A percentile compares a stretch with the other conserved stretches of the same genome.
Conservation (phyloP, 2,888 invertebrate genomes). For the Sipha maydis region DNA sequence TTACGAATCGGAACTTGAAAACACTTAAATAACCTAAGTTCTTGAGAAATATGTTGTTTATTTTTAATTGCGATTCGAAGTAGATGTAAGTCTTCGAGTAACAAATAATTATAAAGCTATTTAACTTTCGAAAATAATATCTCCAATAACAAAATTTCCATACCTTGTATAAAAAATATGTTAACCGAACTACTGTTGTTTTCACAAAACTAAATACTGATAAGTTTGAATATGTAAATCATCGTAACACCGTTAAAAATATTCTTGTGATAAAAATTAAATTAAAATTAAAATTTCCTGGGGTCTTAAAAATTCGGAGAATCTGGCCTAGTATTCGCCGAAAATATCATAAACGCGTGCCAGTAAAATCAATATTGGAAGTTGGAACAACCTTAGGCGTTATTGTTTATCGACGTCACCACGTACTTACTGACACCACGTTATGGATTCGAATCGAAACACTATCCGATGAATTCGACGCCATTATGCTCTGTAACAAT, state of each 20-base stretch:
- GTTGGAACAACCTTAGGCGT: not conserved
- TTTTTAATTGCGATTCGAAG: too few relatives aligned
- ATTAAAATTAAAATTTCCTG: not conserved
- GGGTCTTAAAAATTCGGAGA: not conserved
- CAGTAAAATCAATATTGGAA: conserved; percentile 20
- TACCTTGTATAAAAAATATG: too few relatives aligned
- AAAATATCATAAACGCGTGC: not conserved
- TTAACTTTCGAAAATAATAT: not conserved
- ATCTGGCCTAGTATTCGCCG: not conserved
- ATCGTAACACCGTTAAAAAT: too few relatives aligned
- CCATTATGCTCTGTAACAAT: not conserved
- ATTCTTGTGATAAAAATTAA: too few relatives aligned
- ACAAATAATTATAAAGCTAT: too few relatives aligned
- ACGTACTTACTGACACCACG: not conserved
- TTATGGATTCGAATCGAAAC: not conserved
- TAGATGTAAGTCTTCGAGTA: too few relatives aligned
- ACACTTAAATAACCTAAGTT: too few relatives aligned
- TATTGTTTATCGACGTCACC: conserved; percentile 34
- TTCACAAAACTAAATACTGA: not conserved
- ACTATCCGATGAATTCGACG: not conserved
- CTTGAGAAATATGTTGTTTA: too few relatives aligned
- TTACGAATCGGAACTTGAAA: too few relatives aligned
- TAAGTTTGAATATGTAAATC: not conserved
- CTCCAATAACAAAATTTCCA: not conserved
- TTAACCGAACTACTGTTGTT: not conserved